Percentiles rank a stretch among this genome's conserved stretches.
Evolutionary conservation across 2,888 invertebrate species (phyloP).

Genomic region (Amphipyra tragopoginis): DNA sequence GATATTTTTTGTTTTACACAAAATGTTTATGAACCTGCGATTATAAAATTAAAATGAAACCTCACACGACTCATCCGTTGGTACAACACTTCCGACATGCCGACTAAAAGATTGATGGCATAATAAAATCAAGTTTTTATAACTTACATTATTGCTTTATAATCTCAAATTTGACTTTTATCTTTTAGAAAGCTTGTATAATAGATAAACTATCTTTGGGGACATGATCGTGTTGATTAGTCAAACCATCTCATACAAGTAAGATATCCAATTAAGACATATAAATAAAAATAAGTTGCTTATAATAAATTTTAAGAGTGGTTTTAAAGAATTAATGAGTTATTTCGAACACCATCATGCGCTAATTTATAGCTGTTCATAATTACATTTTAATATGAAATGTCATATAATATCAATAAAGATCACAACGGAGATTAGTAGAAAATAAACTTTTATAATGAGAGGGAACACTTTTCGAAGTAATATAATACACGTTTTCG

Average conservation of each 20-base stretch:
- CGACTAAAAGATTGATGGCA: slow-evolving; percentile 86
- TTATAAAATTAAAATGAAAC: slow-evolving; percentile 66
- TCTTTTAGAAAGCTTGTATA: slow-evolving; percentile 84
- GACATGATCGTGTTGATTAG: slow-evolving; percentile 85
- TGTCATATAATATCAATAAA: slow-evolving; percentile 60
- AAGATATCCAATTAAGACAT: slow-evolving; percentile 72
- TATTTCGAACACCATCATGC: slow-evolving; percentile 64
- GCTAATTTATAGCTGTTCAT: slow-evolving; percentile 66
- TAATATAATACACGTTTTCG: slow-evolving; percentile 30
- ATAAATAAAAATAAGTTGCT: slow-evolving; percentile 72
- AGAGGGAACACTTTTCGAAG: slow-evolving; percentile 39
- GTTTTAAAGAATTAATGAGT: slow-evolving; percentile 67
- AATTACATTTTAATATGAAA: slow-evolving; percentile 57
- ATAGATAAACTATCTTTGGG: slow-evolving; percentile 81
- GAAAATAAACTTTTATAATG: slow-evolving; percentile 54
- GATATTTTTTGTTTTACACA: slow-evolving; percentile 4
- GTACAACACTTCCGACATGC: slow-evolving; percentile 68
- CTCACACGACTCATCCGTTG: slow-evolving; percentile 73
- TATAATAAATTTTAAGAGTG: slow-evolving; percentile 63
- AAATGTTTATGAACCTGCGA: slow-evolving; percentile 35
- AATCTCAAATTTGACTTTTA: slow-evolving; percentile 86
- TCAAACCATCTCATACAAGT: slow-evolving; percentile 65
- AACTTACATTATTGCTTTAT: slow-evolving; percentile 84
- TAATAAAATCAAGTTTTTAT: slow-evolving; percentile 86
- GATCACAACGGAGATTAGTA: slow-evolving; percentile 56